A percentile compares a stretch with the other conserved stretches of the same genome.
These are phyloP conservation scores for Thunnus thynnus DNA, from an alignment of 2,113 vertebrate species.

Conservation along the genomic window DNA sequence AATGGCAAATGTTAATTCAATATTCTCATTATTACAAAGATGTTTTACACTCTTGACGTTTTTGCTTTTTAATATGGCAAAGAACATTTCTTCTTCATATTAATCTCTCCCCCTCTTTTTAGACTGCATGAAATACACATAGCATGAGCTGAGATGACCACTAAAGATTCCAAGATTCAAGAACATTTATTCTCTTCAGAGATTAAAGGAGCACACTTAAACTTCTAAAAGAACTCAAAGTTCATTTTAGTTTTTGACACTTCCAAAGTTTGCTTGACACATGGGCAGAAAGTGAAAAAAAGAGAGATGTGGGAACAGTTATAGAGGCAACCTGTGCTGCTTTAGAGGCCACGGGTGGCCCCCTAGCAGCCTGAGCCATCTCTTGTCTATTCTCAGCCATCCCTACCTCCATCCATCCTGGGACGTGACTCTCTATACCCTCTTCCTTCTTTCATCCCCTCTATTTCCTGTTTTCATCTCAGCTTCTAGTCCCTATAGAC, in stretches of 20 bases:
- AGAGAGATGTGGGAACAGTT: not conserved
- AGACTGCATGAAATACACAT: no score
- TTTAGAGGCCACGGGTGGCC: constrained; percentile 23
- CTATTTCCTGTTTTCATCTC: constrained; percentile 67
- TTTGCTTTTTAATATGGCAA: no score
- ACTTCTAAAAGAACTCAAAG: not conserved
- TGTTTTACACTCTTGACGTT: no score
- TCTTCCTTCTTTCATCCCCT: constrained; percentile 42
- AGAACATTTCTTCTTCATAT: no score
- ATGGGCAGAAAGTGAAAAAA: constrained; percentile 2
- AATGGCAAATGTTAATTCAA: no score
- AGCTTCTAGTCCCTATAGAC: constrained; percentile 62
- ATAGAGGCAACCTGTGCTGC: constrained; percentile 25
- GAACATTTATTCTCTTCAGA: not conserved
- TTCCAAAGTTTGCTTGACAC: constrained; percentile 15
- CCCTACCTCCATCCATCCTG: constrained; percentile 26
- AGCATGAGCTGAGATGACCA: not conserved
- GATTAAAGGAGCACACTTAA: not conserved
- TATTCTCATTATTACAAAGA: no score
- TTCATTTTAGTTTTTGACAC: not conserved
- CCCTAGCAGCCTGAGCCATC: constrained; percentile 13
- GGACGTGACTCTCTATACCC: constrained; percentile 52
- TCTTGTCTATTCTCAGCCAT: constrained; percentile 54
- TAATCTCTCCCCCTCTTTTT: no score
- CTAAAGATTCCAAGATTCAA: not conserved